Evolutionary conservation across 1,140 invertebrate genomes (phyloP).

Genomic region (Drosophila ercepeae): DNA sequence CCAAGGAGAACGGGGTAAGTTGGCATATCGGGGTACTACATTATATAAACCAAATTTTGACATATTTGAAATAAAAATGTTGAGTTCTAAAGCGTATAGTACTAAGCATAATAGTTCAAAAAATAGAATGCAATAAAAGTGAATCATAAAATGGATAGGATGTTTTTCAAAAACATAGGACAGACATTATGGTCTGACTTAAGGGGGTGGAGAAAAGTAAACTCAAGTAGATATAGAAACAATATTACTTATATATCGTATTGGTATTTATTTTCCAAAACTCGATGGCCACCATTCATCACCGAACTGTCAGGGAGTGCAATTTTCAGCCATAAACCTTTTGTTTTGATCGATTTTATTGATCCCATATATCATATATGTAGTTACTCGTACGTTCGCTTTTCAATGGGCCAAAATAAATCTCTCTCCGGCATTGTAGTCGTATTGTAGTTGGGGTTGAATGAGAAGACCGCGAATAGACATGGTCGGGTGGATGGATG

Average conservation of each 20-base stretch:
- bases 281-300: slow-evolving; percentile 44
- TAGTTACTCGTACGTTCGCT: slow-evolving; percentile 20
- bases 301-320: slow-evolving; percentile 37
- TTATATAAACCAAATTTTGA: neutral
- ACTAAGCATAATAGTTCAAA: neutral
- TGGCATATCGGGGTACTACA: neutral
- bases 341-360: slow-evolving; percentile 54
- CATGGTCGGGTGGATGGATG: slow-evolving; percentile 22
- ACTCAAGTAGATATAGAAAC: slow-evolving; percentile 14
- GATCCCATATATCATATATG: slow-evolving; percentile 46
- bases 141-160: slow-evolving; percentile 1
- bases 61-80: too few species aligned
- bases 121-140: neutral
- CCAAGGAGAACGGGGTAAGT: slow-evolving; percentile 69
- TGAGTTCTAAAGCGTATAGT: neutral
- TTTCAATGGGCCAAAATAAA: slow-evolving; percentile 27
- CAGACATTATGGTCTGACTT: slow-evolving; percentile 1
- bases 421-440: slow-evolving; percentile 16
- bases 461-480: slow-evolving; percentile 1
- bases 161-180: neutral
- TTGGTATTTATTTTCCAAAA: slow-evolving; percentile 1
- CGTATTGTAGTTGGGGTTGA: slow-evolving; percentile 20
- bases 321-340: slow-evolving; percentile 51
- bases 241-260: neutral
- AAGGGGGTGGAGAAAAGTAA: slow-evolving; percentile 1